Base-by-base conservation (phyloP, 2,888 invertebrate species). In the Dasypogon diadema region DNA sequence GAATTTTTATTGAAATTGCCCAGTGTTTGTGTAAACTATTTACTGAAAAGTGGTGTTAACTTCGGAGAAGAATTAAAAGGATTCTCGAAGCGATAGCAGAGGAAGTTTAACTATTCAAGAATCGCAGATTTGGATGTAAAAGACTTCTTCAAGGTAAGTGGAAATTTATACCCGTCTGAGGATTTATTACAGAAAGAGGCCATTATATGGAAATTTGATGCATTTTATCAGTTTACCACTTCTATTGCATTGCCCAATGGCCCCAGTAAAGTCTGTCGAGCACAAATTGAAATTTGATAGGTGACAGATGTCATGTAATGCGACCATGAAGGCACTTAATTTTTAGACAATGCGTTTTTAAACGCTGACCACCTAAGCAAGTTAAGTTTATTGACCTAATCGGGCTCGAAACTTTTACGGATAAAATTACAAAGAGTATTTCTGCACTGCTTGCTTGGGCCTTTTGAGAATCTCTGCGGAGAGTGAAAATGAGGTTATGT, bases 281-380 rank as follows among this genome's bases (percentile, higher is more conserved):
- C 54, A 54, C 22, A 54, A 54, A 34, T 54, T 70, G 70, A 70
- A 70, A 70, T 70, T 26, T 51, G 70, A 70, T 70, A 70, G 54
- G 70, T 70, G 70, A 70, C 70, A 70, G 70, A 70, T 70, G 70
- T 51, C 54, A 70, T 54, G 70, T 51, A 70, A 70, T 21, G 65
- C 37, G 65, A 65, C 46, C 46, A 46, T 65, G 46, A 65, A 65
- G 26, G 24, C 14, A 42, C n/a, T 22, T 42, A 65, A 65, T 46
- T 24, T 65, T 65, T 65, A 65, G 46, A 46, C 65, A 65, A 48
- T 65, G 24, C 3, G 6, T 51, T 21, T 51, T 51, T 18, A 51
- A 51, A 51, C 18, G 3, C 18, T 16, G 51, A 51, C 4, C 12
- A 16, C 51, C n/a, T 51, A 4, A 21, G 51, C 16, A 21, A 1